Conservation (phyloP, 1,140 invertebrate species). For the Solenopsis invicta region DNA sequence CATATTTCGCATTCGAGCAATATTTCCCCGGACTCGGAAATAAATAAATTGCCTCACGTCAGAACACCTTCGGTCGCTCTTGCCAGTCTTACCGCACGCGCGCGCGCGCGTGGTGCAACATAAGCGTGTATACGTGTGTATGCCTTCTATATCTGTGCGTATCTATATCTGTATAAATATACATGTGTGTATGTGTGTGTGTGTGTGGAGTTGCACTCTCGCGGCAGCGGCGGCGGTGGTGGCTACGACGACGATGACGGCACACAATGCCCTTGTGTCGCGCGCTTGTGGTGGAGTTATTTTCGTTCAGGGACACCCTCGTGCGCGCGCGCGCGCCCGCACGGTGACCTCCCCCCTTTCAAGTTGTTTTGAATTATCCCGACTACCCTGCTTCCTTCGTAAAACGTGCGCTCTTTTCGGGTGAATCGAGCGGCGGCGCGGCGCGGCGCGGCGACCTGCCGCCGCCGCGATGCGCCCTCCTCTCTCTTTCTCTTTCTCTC, state of each 20-base stretch:
- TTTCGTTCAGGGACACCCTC: slow-evolving; percentile 71
- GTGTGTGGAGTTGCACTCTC: slow-evolving; percentile 18
- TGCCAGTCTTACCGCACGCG: slow-evolving; percentile 17
- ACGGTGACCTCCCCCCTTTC: slow-evolving; percentile 34
- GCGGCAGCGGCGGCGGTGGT: neutral
- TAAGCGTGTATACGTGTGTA: neutral
- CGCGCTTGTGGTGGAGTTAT: slow-evolving; percentile 29
- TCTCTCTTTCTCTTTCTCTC: no score
- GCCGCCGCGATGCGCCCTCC: no score
- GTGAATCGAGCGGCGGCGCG: slow-evolving; percentile 23
- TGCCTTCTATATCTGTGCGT: neutral
- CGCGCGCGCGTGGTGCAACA: neutral
- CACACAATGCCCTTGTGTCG: slow-evolving; percentile 33
- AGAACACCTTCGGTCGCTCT: slow-evolving; percentile 23
- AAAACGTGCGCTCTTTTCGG: slow-evolving; percentile 26
- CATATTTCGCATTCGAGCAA: slow-evolving; percentile 20
- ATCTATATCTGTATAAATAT: no score
- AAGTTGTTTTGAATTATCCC: slow-evolving; percentile 54
- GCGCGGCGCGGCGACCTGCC: slow-evolving; percentile 16
- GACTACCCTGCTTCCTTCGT: slow-evolving; percentile 36
- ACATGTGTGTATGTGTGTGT: neutral
- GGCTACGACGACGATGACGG: neutral
- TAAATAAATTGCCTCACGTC: slow-evolving; percentile 57
- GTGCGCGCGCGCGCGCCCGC: slow-evolving; percentile 12
- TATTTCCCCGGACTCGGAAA: slow-evolving; percentile 28